Base-by-base conservation (phyloP, 1,140 invertebrate species). In the Leptestheria dahalacensis region DNA sequence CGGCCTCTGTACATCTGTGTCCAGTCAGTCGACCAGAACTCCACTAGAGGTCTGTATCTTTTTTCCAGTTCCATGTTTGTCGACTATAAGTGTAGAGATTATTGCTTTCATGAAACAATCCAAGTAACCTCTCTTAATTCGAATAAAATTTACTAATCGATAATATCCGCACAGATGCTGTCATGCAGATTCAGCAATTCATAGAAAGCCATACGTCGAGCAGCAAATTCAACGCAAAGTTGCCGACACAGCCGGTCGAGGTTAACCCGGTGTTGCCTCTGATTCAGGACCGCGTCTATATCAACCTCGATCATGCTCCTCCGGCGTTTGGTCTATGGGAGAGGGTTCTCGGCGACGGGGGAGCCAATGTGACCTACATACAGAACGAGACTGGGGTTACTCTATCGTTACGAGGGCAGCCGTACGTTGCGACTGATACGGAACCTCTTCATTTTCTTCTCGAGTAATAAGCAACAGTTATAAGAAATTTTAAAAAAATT, bases 381-480 rank as follows among this genome's bases (percentile, higher is more conserved):
- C 53, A 55, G 21, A 29, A 10, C 12, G 53, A 55, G n/a, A 55
- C 53, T 33, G 53, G 53, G 18, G 53, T 55, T 12, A 26, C 1
- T 15, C 15, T 55, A 29, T 29, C 53, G 9, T 55, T 55, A 21
- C 53, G 33, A 26, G 53, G 53, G 9, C 53, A 55, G 4, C 25
- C 25, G 33, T 55, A 26, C 15, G 33, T 18, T 55, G 24, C 26
- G 2, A 55, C 26, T 55, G 53, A 55, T 55, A 9, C 33, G 6
- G 53, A 55, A 55, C 53, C 53, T 11, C 53, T 18, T 55, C 53
- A 55, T 55, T 55, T 55, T 29, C 33, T 55, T 29, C 25, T 55
- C 20, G 53, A 55, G 53, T 55, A 55, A 55, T n/a, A n/a, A n/a
- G n/a, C n/a, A n/a, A n/a, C n/a, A n/a, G n/a, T n/a, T n/a, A n/a